Percentiles rank a stretch among this genome's conserved stretches.
These are phyloP conservation scores for Poecilia velifera DNA, from an alignment of 2,797 vertebrate species.

Conservation along the genomic window DNA sequence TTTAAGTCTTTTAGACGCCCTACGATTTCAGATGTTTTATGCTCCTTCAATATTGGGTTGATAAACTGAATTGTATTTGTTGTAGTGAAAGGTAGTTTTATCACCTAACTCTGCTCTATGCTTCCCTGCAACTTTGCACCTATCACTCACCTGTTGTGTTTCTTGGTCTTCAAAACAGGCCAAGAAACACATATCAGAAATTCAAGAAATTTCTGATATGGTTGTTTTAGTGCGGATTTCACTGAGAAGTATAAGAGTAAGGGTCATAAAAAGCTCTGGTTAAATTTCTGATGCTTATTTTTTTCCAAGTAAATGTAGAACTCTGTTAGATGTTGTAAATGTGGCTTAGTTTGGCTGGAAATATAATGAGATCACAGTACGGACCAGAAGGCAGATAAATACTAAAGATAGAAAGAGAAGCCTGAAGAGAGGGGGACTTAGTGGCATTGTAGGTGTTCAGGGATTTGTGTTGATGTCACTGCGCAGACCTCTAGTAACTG, in stretches of 20 bases:
- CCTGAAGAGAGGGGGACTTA: constrained; percentile 19
- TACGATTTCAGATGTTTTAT: background rate
- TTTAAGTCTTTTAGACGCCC: background rate
- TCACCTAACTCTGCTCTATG: background rate
- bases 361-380: constrained; percentile 61
- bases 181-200: too few species aligned
- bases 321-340: background rate
- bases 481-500: constrained; percentile 28
- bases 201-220: background rate
- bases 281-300: background rate
- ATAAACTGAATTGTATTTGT: background rate
- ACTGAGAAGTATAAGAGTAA: background rate
- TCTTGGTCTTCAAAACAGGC: background rate
- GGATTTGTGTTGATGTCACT: constrained; percentile 57
- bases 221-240: background rate
- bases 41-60: background rate
- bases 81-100: background rate
- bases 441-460: constrained; percentile 46
- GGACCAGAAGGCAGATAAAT: constrained; percentile 48
- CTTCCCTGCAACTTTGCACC: background rate
- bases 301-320: background rate
- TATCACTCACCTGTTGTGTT: background rate
- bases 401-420: constrained; percentile 49
- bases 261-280: background rate
- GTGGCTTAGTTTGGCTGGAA: constrained; percentile 13